Base-by-base conservation (phyloP, 2,888 invertebrate species). In the Hydropsyche betteni region DNA sequence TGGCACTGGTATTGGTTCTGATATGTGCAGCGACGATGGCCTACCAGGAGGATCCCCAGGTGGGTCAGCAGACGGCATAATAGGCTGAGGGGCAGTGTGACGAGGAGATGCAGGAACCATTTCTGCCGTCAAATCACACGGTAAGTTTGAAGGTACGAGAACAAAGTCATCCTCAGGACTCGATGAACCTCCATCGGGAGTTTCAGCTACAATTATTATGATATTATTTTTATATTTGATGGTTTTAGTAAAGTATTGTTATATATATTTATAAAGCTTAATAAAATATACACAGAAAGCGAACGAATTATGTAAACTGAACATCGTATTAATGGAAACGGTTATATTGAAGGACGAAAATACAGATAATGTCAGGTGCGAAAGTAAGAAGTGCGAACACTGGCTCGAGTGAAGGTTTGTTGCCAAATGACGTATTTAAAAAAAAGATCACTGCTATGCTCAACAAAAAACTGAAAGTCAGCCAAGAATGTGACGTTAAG, bases 141-240 rank as follows among this genome's bases (percentile, higher is more conserved):
- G 89, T 80, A 90, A 83, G 83, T 90, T 92, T 79, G 89, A 87
- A 79, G 94, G 92, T 81, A 94, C 93, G 84, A 94, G 87, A 81
- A 94, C 94, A 87, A 94, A 94, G 86, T 94, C 94, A 85, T 94
- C 93, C 83, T 93, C 93, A 80, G 92, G 92, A 81, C 92, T 92
- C 83, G 89, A 90, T 53, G 85, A 84, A 81, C 84, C 83, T 80
- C 84, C 83, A 80, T 86, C 87, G 8, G 86, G 85, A 78, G 86
- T 87, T 81, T 86, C 86, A 80, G 86, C 87, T 86, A 82, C 2
- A 77, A 75, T 74, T 8, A 74, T 58, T 53, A 77, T 69, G 3
- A 44, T 2, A 52, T 64, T 68, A 69, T 36, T 68, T 68, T 68
- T 55, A 55, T 55, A 55, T 6, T 55, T 55, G 12, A 55, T 55